Conservation (phyloP, 2,888 invertebrate genomes). For the Mamestra brassicae region DNA sequence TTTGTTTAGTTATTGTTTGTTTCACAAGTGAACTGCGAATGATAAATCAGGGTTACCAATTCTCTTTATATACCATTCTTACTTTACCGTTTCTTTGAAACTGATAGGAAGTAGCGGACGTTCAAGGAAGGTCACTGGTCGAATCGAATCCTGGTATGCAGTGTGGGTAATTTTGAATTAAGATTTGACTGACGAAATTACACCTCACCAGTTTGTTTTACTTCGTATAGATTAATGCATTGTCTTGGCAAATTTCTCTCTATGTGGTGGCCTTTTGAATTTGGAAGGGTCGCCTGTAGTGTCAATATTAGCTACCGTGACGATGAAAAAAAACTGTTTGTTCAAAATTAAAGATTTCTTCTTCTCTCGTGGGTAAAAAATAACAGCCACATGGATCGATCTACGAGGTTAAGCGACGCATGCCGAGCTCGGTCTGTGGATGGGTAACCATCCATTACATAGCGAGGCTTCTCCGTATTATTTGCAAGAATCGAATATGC, state of each 20-base stretch:
- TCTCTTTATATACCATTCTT: slow-evolving; percentile 82
- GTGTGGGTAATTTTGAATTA: slow-evolving; percentile 34
- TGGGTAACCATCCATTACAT: not conserved
- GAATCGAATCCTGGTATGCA: slow-evolving; percentile 38
- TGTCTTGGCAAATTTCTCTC: not conserved
- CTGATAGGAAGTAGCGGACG: slow-evolving; percentile 89
- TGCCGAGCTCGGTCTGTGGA: not conserved
- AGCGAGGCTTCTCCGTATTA: not conserved
- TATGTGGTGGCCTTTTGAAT: not conserved
- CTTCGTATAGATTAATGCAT: not conserved
- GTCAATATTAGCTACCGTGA: not conserved
- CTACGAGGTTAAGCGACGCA: not conserved
- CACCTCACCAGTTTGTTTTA: not conserved
- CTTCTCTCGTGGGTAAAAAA: too few species aligned
- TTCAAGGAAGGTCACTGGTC: slow-evolving; percentile 82
- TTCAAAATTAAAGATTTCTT: too few species aligned
- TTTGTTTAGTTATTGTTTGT: slow-evolving; percentile 80
- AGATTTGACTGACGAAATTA: slow-evolving; percentile 8
- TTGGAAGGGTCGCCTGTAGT: not conserved
- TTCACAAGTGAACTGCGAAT: slow-evolving; percentile 88
- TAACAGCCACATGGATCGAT: too few species aligned
- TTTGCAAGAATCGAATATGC: not conserved
- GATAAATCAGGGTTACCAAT: slow-evolving; percentile 79
- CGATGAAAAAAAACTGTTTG: too few species aligned
- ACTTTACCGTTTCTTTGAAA: slow-evolving; percentile 81